Evolutionary conservation across 2,113 vertebrate genomes (phyloP).

Genomic region (Verasper variegatus): DNA sequence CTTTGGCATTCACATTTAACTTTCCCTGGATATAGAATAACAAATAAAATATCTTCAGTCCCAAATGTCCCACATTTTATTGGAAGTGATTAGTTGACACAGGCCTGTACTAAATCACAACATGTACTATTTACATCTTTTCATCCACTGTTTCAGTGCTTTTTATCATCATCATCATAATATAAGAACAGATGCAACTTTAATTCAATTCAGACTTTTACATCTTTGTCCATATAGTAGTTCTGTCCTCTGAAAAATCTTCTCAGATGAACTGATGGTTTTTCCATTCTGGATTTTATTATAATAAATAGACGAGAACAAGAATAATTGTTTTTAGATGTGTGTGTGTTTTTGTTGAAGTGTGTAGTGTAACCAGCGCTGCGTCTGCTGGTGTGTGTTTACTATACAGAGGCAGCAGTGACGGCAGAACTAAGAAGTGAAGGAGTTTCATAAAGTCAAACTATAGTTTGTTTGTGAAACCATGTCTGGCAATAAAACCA

Average conservation of each 20-base stretch:
- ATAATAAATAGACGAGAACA: too few relatives aligned
- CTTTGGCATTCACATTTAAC: not conserved
- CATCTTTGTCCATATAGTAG: too few relatives aligned
- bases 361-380: slow-evolving; percentile 34
- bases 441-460: not conserved
- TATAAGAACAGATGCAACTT: not conserved
- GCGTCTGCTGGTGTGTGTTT: slow-evolving; percentile 33
- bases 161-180: not conserved
- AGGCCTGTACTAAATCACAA: not conserved
- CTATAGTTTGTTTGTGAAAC: not conserved
- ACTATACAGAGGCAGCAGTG: slow-evolving; percentile 25
- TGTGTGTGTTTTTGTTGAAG: not conserved
- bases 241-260: too few relatives aligned
- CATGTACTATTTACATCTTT: not conserved
- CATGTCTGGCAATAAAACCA: not conserved
- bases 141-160: not conserved
- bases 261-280: not conserved
- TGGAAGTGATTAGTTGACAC: not conserved
- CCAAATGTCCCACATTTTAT: not conserved
- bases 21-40: not conserved
- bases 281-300: not conserved
- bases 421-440: not conserved
- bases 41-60: not conserved
- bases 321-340: not conserved
- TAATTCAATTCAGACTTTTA: too few relatives aligned